Evolutionary conservation across 2,113 vertebrate species (phyloP), one percentile per base, ranked within the genome.

Genomic region (Pedetes capensis): DNA sequence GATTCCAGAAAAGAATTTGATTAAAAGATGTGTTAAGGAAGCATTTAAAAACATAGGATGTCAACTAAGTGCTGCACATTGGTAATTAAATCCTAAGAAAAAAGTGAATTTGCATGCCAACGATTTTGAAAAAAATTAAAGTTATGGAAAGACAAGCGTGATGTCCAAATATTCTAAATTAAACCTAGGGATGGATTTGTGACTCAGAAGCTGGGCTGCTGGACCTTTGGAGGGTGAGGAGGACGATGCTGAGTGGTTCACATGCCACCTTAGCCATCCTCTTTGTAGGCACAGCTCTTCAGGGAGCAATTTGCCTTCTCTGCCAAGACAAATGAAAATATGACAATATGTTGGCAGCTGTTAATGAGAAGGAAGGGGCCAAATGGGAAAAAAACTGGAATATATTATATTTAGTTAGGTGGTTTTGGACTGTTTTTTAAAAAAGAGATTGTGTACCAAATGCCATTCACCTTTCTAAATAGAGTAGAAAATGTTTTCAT

Each of bases 291-390:
- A 97, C 63, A 32, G 39, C 78, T 97, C 97, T 97, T 85, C 63
- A 16, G 96, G 96, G 97, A 98, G 87, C 90, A 97, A 96, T 97
- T 96, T 97, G 49, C 88, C 96, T 96, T 96, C 95, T 91, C 92
- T 97, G 93, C 95, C 95, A 97, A 96, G 92, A 92, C 90, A 97
- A 96, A 96, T 97, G 94, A 93, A 97, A 96, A 78, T 82, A 84
- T 88, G 91, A 92, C 91, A 96, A 94, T 17, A 9, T 34, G 22
- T 66, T 96, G 94, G 95, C 97, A 97, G 93, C 93, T 97, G 93
- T 95, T 98, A 97, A 97, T 89, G 51, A 96, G 87, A 49, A 95
- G 42, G 71, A 98, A 90, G 93, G 96, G 93, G 91, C 88, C 97
- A 96, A 93, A 89, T 96, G 81, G 94, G 88, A n/a, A 95, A 87